A percentile compares a stretch with the other conserved stretches of the same genome.
Conservation (phyloP, 1,140 invertebrate genomes). For the Drosophila sturtevanti region DNA sequence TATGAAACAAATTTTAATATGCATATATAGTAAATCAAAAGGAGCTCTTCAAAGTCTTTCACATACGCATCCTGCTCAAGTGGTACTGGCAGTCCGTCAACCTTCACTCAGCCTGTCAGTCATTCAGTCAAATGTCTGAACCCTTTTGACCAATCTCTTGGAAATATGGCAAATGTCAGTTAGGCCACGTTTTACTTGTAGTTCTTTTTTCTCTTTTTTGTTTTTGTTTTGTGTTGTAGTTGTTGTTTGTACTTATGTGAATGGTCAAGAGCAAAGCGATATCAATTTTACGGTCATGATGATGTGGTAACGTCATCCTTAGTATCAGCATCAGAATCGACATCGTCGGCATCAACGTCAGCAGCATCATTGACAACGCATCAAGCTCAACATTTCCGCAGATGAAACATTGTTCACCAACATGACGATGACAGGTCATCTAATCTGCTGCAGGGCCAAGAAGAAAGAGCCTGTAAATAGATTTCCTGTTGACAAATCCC, state of each 20-base stretch:
- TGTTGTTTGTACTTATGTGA: conserved; percentile 18
- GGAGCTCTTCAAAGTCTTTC: conserved; percentile 39
- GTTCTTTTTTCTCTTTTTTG: not conserved
- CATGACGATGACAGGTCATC: conserved; percentile 48
- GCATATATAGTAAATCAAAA: conserved; percentile 55
- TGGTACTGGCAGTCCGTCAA: conserved; percentile 1
- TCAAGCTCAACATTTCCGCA: conserved; percentile 61
- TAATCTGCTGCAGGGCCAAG: conserved; percentile 45
- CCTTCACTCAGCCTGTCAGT: conserved; percentile 24
- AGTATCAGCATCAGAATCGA: not conserved
- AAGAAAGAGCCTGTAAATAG: conserved; percentile 22
- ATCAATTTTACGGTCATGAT: conserved; percentile 62
- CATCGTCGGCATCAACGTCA: conserved; percentile 28
- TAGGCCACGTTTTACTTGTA: not conserved
- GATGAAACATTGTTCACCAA: conserved; percentile 43
- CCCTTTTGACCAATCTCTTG: not conserved
- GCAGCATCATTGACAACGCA: conserved; percentile 40
- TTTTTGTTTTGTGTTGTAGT: too few relatives aligned
- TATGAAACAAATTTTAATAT: conserved; percentile 73
- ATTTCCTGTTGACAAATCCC: conserved; percentile 13
- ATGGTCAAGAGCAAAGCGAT: conserved; percentile 36
- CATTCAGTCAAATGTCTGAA: conserved; percentile 7
- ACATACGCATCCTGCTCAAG: conserved; percentile 15
- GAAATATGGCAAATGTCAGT: conserved; percentile 1
- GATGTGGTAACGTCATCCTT: not conserved